Base-by-base conservation (phyloP, 2,888 invertebrate genomes). In the Eumacrocentrus americanus region DNA sequence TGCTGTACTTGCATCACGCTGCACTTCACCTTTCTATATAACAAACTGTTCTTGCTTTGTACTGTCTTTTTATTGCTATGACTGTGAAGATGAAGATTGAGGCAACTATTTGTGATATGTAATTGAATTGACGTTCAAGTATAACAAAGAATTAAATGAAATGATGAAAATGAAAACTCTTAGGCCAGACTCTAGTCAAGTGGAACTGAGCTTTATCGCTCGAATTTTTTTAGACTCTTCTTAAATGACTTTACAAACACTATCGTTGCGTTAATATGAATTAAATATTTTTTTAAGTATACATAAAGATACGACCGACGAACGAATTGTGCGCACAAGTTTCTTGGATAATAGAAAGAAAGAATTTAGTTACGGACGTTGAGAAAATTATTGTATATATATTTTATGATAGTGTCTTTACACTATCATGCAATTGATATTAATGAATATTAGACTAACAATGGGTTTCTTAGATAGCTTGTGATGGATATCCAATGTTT, bases 321-420 rank as follows among this genome's bases (percentile, higher is more conserved):
- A n/a, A 38, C 11, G 29, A 63, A 34, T 59, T 63, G 65, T 62
- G 68, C 73, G 76, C 72, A 76, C 72, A 74, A 74, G 62, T 60
- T 59, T 58, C 51, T 64, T 60, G 65, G 55, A 4, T 48, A 44
- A 53, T 61, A 62, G 52, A 58, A 35, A 52, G 16, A 58, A 54
- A 63, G 37, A 63, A 64, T 70, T 68, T 67, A 67, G 68, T 73
- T 67, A 67, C 52, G 52, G 60, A 66, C 68, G 70, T 72, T 72
- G 12, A 38, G 9, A 67, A 71, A 40, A 14, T 67, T 70, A 70
- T 70, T 60, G 46, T 60, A 60, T 53, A 48, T 37, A 22, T 46
- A 46, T 46, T 12, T 6, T 22, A 9, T 44, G 11, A 22, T 44
- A 42, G 56, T 25, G 16, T 16, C 14, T 56, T 56, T n/a, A 23